A percentile compares a stretch with the other conserved stretches of the same genome.
Evolutionary conservation across 2,888 invertebrate genomes (phyloP).

Genomic region (Clusia tigrina): DNA sequence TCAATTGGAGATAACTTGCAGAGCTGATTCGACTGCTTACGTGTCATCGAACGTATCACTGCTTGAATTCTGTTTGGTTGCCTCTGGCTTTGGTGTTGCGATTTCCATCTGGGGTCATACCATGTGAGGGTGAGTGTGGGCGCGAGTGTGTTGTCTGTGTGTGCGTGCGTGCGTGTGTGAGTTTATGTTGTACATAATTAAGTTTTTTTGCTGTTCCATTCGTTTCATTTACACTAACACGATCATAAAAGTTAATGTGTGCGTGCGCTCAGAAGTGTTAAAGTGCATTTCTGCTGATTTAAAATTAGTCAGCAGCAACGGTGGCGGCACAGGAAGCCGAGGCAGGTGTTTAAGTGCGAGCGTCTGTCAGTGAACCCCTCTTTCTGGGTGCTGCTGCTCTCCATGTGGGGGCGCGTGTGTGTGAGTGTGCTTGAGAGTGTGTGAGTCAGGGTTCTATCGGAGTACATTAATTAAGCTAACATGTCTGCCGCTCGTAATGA

Average conservation of each 20-base stretch:
- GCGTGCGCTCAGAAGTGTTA: not conserved
- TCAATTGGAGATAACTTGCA: too few relatives aligned
- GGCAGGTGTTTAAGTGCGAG: slow-evolving; percentile 29
- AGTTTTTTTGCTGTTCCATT: not conserved
- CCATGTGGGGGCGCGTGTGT: not conserved
- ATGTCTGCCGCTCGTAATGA: not conserved
- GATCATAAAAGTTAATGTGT: slow-evolving; percentile 15
- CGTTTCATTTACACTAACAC: not conserved
- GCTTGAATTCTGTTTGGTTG: too few relatives aligned
- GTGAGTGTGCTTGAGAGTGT: not conserved
- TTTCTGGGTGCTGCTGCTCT: not conserved
- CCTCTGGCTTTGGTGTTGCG: too few relatives aligned
- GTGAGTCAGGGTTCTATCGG: too few relatives aligned
- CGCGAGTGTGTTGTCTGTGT: not conserved
- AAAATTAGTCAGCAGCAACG: not conserved
- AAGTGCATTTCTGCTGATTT: slow-evolving; percentile 14
- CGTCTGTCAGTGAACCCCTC: not conserved
- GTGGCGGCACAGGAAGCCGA: slow-evolving; percentile 4
- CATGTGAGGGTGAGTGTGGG: not conserved
- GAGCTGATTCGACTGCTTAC: too few relatives aligned
- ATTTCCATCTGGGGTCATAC: too few relatives aligned
- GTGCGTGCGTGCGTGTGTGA: not conserved
- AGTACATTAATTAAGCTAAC: not conserved
- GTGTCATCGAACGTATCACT: too few relatives aligned
- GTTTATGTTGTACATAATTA: not conserved